These are phyloP conservation scores for Apamea sordens DNA, from an alignment of 2,888 invertebrate species.

Conservation along the genomic window DNA sequence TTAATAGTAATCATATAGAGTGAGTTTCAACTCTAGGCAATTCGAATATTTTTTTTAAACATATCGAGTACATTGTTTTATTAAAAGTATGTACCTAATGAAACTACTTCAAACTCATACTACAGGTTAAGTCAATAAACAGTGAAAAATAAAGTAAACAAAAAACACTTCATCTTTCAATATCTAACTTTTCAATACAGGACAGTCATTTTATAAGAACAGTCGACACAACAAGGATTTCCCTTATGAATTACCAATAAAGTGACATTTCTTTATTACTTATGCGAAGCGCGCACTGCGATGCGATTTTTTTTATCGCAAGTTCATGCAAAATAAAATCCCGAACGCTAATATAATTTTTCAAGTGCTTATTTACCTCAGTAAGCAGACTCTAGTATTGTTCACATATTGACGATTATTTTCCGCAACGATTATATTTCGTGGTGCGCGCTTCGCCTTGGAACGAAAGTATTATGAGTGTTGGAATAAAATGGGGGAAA, in stretches of 20 bases:
- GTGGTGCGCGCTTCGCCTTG: neutral
- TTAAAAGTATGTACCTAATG: conserved; percentile 25
- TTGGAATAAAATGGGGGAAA: conserved; percentile 4
- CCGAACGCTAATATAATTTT: neutral
- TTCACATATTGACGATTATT: neutral
- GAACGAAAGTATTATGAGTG: neutral
- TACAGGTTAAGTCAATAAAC: conserved; percentile 35
- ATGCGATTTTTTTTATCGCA: neutral
- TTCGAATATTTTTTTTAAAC: conserved; percentile 34
- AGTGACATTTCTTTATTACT: neutral
- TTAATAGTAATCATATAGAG: conserved; percentile 19
- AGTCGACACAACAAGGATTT: neutral
- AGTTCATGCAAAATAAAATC: neutral
- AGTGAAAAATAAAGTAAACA: conserved; percentile 25
- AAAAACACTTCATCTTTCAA: conserved; percentile 22
- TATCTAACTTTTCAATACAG: conserved; percentile 5
- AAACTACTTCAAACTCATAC: conserved; percentile 39
- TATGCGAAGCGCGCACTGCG: neutral
- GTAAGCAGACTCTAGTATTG: neutral
- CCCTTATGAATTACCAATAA: neutral
- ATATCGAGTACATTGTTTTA: conserved; percentile 46
- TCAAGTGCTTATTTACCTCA: neutral
- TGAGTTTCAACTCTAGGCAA: conserved; percentile 29
- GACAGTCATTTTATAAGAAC: neutral
- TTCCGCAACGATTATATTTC: neutral